Evolutionary conservation across 2,113 vertebrate species (phyloP).

Genomic region (Tragelaphus buxtoni): DNA sequence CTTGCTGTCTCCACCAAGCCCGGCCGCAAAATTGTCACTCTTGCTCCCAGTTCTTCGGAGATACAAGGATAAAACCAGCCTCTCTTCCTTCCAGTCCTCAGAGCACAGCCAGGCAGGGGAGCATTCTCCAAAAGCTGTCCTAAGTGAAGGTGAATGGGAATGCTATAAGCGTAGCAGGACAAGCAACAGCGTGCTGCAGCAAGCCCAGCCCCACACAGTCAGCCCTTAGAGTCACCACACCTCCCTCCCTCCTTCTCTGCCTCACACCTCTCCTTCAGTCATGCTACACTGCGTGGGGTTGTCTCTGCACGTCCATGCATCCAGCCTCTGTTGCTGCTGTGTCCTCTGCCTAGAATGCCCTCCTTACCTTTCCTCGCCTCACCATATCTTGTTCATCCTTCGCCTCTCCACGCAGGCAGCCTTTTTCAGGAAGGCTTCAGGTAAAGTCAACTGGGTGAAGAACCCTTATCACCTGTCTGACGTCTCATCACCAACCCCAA

Average conservation of each 20-base stretch:
- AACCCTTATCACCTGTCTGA: neutral
- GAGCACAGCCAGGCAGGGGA: neutral
- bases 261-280: neutral
- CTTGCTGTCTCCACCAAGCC: neutral
- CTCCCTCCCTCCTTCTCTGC: neutral
- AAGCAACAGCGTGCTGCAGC: neutral
- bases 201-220: neutral
- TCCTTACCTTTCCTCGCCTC: neutral
- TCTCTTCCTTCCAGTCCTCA: neutral
- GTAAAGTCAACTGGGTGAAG: neutral
- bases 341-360: neutral
- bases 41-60: neutral
- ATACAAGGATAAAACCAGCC: neutral
- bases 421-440: neutral
- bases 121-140: too few relatives aligned
- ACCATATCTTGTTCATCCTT: neutral
- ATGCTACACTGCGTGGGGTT: accelerated
- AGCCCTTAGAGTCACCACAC: neutral
- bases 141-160: neutral
- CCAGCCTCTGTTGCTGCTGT: neutral
- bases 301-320: neutral
- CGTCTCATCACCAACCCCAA: neutral
- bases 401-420: neutral
- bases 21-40: neutral
- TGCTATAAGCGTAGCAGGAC: neutral